phyloP scores from a whole-genome alignment of 2,797 vertebrate genomes.

The Pogoniulus pusillus region DNA sequence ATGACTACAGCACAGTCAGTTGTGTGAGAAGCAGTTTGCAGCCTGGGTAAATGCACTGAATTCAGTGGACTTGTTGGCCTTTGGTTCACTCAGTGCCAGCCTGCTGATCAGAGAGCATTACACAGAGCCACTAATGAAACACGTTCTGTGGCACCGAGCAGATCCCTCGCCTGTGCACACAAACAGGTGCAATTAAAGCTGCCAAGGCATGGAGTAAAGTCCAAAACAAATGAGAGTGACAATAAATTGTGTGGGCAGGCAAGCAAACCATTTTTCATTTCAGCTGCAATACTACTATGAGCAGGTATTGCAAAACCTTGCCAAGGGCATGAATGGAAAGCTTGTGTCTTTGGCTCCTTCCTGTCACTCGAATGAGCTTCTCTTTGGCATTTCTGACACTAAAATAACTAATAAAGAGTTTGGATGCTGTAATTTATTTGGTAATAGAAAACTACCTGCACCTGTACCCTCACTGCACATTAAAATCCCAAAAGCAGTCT shows the following conservation, averaged over 20 bases:
- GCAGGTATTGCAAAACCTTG: background rate
- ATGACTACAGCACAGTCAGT: accelerated
- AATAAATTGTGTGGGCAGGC: background rate
- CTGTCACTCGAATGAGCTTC: background rate
- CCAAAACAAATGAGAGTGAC: background rate
- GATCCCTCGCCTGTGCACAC: background rate
- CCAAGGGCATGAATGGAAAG: background rate
- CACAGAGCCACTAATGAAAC: background rate
- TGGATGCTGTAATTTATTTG: background rate
- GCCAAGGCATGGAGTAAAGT: background rate
- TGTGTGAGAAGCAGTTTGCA: background rate
- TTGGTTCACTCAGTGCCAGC: accelerated
- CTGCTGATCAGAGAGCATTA: background rate
- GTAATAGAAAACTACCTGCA: background rate
- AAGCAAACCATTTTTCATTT: background rate
- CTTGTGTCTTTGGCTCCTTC: background rate
- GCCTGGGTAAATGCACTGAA: background rate
- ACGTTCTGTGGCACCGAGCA: accelerated
- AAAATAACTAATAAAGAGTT: background rate
- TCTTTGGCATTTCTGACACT: background rate
- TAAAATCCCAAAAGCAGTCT: background rate
- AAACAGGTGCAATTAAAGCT: background rate
- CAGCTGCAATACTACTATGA: background rate
- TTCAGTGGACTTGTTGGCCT: background rate
- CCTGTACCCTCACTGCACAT: background rate